Base-by-base conservation (phyloP, 1,140 invertebrate genomes). In the Ceratosolen fusciceps region DNA sequence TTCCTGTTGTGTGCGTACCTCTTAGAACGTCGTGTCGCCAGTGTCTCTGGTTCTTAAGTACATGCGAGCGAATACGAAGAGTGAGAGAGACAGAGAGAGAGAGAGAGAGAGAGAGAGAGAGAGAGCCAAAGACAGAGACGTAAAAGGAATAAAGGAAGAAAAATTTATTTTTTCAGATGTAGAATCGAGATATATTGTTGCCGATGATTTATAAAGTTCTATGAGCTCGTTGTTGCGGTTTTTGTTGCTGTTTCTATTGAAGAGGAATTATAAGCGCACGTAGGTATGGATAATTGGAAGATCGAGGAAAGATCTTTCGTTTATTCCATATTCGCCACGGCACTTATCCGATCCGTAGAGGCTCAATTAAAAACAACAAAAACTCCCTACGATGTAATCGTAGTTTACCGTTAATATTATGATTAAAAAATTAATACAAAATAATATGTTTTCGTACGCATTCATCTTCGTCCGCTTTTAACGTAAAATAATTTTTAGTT, bases 141-240 rank as follows among this genome's bases (percentile, higher is more conserved):
- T n/a, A n/a, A n/a, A n/a, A n/a, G n/a, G n/a, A n/a, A n/a, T n/a
- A n/a, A n/a, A n/a, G n/a, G 24, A 74, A 19, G 47, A 14, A 37
- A 65, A 0, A 39, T 60, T 74, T 74, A 39, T 73, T 74, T 60
- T 43, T 74, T 72, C 31, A 49, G 37, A 60, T 60, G 39, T 65
- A 62, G 26, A 65, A 65, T 47, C 39, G 26, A 75, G 73, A 75
- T 75, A 65, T 65, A 75, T 75, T 47, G 37, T 75, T 39, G 26
- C 19, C 12, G 60, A 75, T 75, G 73, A 75, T 67, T 75, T 75
- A 75, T 75, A 75, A 72, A 58, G 39, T 31, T 62, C 72, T 74
- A 74, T 24, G 14, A 74, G 37, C 52, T 43, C 37, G 31, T 19
- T 65, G 39, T 67, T 43, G 37, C n/a, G n/a, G n/a, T n/a, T n/a